Evolutionary conservation across 2,797 vertebrate species (phyloP).

Genomic region (Anableps anableps): DNA sequence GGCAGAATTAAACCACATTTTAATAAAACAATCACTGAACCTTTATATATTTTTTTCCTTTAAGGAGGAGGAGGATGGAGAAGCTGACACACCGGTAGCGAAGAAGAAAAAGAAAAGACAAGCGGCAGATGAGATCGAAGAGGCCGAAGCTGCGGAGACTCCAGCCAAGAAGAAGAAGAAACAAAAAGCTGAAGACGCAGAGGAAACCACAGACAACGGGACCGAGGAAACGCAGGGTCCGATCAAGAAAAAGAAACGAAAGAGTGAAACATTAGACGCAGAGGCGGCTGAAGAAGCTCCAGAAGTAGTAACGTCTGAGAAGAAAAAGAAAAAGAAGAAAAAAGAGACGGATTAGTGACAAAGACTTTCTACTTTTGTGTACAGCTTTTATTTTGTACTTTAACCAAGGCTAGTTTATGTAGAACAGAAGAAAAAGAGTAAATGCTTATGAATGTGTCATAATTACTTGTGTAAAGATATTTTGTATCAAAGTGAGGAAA

Average conservation of each 20-base stretch:
- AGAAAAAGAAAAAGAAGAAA: conserved; percentile 79
- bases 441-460: conserved; percentile 47
- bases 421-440: conserved; percentile 14
- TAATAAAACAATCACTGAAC: not conserved
- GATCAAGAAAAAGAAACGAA: conserved; percentile 70
- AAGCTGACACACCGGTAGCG: conserved; percentile 20
- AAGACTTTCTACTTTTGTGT: conserved; percentile 55
- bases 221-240: conserved; percentile 25
- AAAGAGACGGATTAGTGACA: conserved; percentile 33
- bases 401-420: not conserved
- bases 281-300: conserved; percentile 48
- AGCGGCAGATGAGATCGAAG: conserved; percentile 34
- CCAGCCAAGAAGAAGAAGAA: conserved; percentile 74
- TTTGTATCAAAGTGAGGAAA: not conserved
- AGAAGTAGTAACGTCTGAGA: conserved; percentile 32
- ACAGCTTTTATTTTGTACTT: conserved; percentile 57
- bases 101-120: conserved; percentile 80
- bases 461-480: not conserved
- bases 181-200: conserved; percentile 24
- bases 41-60: not conserved
- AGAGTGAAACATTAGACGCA: conserved; percentile 53
- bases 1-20: not conserved
- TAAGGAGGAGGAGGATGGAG: conserved; percentile 54
- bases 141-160: conserved; percentile 70
- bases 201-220: conserved; percentile 8